A percentile compares a stretch with the other conserved stretches of the same genome.
phyloP scores from a whole-genome alignment of 2,113 vertebrate species.

The Hippolais icterina region DNA sequence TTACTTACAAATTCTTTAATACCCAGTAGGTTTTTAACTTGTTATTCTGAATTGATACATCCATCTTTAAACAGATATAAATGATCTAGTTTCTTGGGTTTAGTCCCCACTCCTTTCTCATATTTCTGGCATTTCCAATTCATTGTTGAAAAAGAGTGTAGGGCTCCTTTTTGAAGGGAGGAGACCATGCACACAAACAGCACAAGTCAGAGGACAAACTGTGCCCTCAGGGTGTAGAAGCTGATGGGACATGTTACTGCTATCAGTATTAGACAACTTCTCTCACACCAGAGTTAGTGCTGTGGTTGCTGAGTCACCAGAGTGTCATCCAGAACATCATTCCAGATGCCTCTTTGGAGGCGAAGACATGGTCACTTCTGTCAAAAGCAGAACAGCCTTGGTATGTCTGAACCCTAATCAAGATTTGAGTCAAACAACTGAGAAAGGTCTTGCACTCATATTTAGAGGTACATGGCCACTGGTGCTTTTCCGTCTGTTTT shows the following conservation, averaged over 20 bases:
- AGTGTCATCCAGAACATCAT: not conserved
- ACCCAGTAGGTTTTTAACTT: not conserved
- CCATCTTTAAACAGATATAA: not conserved
- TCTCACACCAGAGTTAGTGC: not conserved
- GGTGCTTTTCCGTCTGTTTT: not conserved
- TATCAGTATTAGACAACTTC: not conserved
- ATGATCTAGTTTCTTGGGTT: not conserved
- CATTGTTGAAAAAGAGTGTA: not conserved
- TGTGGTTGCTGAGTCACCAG: not conserved
- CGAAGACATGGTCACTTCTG: not conserved
- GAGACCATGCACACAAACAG: not conserved
- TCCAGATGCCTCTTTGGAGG: not conserved
- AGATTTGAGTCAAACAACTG: not conserved
- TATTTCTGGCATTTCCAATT: not conserved
- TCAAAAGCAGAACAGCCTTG: not conserved
- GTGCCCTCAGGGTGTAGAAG: not conserved
- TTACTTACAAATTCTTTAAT: not conserved
- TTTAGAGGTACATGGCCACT: fast-evolving
- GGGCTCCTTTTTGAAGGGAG: not conserved
- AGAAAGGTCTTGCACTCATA: not conserved
- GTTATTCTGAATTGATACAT: not conserved
- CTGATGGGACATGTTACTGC: not conserved
- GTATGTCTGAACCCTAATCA: not conserved
- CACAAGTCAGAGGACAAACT: not conserved
- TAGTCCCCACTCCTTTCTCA: not conserved